Evolutionary conservation across 35 echinoderm and acorn worm species (phyloP).

Genomic region (Anneissia japonica): DNA sequence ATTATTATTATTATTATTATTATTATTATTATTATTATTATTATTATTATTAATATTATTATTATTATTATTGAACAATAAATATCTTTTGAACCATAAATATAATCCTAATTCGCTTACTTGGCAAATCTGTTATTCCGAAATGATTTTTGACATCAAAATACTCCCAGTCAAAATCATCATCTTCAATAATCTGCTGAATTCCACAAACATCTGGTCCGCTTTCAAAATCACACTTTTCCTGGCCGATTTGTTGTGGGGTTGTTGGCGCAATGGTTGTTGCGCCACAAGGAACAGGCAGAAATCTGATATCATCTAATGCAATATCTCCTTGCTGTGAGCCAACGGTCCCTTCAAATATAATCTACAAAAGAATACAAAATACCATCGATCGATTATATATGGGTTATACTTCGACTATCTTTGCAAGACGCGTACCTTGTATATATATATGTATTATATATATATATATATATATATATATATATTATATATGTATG

Average conservation of each 20-base stretch:
- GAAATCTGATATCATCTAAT: constrained; percentile 67
- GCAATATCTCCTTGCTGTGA: constrained; percentile 64
- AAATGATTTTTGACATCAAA: background rate
- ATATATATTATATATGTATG: too few species aligned
- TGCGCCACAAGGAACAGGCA: constrained; percentile 53
- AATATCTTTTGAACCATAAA: too few species aligned
- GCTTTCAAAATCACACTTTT: background rate
- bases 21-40: too few species aligned
- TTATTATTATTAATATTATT: too few species aligned
- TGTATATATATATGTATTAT: too few species aligned
- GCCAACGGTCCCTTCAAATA: constrained; percentile 67
- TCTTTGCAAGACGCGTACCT: too few species aligned
- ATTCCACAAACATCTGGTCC: background rate
- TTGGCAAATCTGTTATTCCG: background rate
- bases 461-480: too few species aligned
- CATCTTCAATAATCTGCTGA: background rate
- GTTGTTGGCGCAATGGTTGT: constrained; percentile 19
- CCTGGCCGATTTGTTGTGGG: constrained; percentile 15
- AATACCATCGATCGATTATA: too few species aligned
- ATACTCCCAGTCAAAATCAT: constrained; percentile 23
- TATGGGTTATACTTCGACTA: too few species aligned
- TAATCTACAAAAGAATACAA: constrained; percentile 32
- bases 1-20: too few species aligned
- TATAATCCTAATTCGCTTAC: background rate
- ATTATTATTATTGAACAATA: too few species aligned